Evolutionary conservation across 64 coral and sea anemone species (phyloP).

Genomic region (Montipora foliosa): DNA sequence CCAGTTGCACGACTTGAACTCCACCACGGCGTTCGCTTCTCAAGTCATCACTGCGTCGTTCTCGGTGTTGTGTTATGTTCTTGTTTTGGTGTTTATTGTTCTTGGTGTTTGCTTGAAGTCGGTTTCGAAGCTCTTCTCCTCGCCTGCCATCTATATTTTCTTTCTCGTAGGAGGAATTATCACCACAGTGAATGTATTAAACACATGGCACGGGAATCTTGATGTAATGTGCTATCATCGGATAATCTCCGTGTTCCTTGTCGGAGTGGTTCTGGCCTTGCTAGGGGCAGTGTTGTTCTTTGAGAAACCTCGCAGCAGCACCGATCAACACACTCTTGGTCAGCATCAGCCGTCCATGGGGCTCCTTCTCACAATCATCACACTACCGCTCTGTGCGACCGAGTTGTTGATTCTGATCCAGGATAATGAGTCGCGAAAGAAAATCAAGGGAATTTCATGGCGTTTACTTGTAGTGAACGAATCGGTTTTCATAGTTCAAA

Average conservation of each 20-base stretch:
- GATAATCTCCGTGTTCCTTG: not conserved
- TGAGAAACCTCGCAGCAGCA: not conserved
- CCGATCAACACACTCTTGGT: not conserved
- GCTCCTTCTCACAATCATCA: slow-evolving; percentile 4
- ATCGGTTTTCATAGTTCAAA: too few species aligned
- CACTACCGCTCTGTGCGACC: not conserved
- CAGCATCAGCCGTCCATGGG: slow-evolving; percentile 39
- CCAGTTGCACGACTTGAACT: not conserved
- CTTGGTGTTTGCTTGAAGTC: not conserved
- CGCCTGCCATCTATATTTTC: not conserved
- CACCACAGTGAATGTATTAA: slow-evolving; percentile 1
- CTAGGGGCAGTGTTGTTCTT: slow-evolving; percentile 14
- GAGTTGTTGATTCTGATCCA: slow-evolving; percentile 16
- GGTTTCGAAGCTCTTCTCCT: not conserved
- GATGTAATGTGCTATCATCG: not conserved
- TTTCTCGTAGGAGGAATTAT: slow-evolving; percentile 16
- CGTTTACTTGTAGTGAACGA: not conserved
- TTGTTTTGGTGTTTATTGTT: not conserved
- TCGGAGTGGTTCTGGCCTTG: slow-evolving; percentile 12
- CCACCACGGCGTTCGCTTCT: not conserved
- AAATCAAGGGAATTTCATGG: not conserved
- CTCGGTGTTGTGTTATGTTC: slow-evolving; percentile 2
- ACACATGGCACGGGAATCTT: not conserved
- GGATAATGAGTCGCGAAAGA: not conserved
- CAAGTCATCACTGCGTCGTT: slow-evolving; percentile 39